These are phyloP conservation scores for Zygaena filipendulae DNA, from an alignment of 2,888 invertebrate species.

Conservation along the genomic window DNA sequence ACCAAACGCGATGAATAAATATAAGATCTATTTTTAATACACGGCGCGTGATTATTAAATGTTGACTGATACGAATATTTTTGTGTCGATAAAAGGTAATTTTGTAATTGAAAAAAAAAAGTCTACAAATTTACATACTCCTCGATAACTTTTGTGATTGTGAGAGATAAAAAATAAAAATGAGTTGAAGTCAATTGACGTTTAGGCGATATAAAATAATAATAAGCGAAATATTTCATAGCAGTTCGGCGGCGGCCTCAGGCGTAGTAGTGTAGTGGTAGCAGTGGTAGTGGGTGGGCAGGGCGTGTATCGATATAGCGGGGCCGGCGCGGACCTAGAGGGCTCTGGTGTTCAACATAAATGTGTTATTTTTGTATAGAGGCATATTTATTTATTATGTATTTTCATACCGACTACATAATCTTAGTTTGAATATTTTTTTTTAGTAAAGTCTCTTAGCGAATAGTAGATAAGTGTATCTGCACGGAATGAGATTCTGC, in stretches of 20 bases:
- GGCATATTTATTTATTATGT: slow-evolving; percentile 65
- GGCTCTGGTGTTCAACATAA: slow-evolving; percentile 60
- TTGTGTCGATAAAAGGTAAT: slow-evolving; percentile 45
- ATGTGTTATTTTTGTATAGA: slow-evolving; percentile 65
- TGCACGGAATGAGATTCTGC: slow-evolving; percentile 57
- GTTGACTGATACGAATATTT: slow-evolving; percentile 41
- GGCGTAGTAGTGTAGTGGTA: slow-evolving; percentile 19
- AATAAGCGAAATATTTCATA: slow-evolving; percentile 18
- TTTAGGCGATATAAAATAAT: slow-evolving; percentile 24
- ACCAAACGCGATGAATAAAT: slow-evolving; percentile 4
- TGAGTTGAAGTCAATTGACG: slow-evolving; percentile 43
- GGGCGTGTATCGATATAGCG: too few relatives aligned
- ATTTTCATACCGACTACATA: slow-evolving; percentile 39
- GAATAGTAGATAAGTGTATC: slow-evolving; percentile 51
- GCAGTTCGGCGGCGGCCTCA: slow-evolving; percentile 20
- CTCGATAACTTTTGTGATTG: slow-evolving; percentile 62
- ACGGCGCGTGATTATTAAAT: slow-evolving; percentile 32
- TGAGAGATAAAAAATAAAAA: slow-evolving; percentile 42
- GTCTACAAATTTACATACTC: slow-evolving; percentile 52
- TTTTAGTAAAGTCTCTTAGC: slow-evolving; percentile 46
- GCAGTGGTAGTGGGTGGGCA: slow-evolving; percentile 15
- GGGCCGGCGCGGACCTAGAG: slow-evolving; percentile 20
- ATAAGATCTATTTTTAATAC: slow-evolving; percentile 47
- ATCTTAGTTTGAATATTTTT: slow-evolving; percentile 39
- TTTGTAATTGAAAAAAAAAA: slow-evolving; percentile 46